These are phyloP conservation scores for Omphaloscelis lunosa DNA, from an alignment of 2,888 invertebrate genomes.

Conservation along the genomic window DNA sequence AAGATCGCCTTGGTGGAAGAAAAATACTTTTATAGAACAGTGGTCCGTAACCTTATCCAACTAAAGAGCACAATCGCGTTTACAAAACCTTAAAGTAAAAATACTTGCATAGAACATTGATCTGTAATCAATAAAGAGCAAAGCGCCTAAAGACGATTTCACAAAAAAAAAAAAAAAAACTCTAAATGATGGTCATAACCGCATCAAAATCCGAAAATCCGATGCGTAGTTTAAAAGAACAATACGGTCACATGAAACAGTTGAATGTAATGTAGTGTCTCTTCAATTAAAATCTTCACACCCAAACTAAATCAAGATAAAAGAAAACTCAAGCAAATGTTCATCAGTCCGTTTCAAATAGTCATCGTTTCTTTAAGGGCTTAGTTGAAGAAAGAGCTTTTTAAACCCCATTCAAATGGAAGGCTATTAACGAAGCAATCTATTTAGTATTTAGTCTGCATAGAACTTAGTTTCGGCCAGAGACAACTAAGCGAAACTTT, in stretches of 20 bases:
- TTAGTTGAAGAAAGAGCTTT: conserved; percentile 15
- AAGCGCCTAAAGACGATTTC: no score
- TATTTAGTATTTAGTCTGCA: conserved; percentile 27
- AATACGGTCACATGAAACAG: not conserved
- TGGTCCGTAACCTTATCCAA: no score
- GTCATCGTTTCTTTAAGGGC: conserved; percentile 2
- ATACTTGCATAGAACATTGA: no score
- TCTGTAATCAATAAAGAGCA: no score
- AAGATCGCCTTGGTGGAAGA: no score
- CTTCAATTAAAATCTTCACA: not conserved
- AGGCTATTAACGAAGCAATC: conserved; percentile 36
- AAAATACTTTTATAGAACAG: no score
- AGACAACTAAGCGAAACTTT: conserved; percentile 29
- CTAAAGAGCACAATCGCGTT: no score
- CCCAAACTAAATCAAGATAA: not conserved
- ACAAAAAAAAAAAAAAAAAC: no score
- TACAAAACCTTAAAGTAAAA: no score
- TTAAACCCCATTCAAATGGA: conserved; percentile 10
- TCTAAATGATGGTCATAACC: not conserved
- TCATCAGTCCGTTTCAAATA: conserved; percentile 5
- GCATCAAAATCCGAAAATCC: not conserved
- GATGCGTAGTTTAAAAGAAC: not conserved
- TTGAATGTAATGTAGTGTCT: not conserved
- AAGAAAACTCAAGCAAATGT: not conserved
- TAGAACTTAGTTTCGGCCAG: conserved; percentile 24